Conservation (phyloP, 2,888 invertebrate genomes). For the Eupithecia subfuscata region DNA sequence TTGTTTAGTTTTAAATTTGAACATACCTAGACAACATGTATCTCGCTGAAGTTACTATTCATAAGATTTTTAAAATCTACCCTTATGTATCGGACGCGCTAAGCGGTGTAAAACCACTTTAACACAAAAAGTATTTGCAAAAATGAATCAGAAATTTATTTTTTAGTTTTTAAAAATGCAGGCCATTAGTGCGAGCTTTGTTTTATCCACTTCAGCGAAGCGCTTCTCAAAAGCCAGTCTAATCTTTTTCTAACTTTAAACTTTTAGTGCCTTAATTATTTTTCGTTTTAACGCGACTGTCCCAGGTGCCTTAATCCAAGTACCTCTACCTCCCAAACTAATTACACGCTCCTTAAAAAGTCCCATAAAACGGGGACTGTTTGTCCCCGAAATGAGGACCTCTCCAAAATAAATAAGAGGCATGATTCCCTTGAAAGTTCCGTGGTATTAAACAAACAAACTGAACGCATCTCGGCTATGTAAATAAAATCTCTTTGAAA, state of each 20-base stretch:
- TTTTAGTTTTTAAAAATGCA: too few species aligned
- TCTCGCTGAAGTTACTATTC: too few species aligned
- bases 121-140: too few species aligned
- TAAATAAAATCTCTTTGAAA: conserved; percentile 40
- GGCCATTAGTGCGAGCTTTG: background rate
- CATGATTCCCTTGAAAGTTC: conserved; percentile 36
- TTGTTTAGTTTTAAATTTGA: too few species aligned
- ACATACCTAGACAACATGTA: too few species aligned
- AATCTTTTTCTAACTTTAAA: background rate
- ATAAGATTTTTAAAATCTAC: too few species aligned
- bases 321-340: conserved; percentile 27
- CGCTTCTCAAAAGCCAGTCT: background rate
- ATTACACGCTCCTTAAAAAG: conserved; percentile 38
- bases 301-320: conserved; percentile 13
- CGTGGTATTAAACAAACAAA: conserved; percentile 42
- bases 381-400: conserved; percentile 41
- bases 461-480: conserved; percentile 34
- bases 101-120: too few species aligned
- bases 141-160: too few species aligned
- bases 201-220: background rate
- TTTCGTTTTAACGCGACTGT: conserved; percentile 12
- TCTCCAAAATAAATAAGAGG: conserved; percentile 40
- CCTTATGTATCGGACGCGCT: too few species aligned
- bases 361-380: conserved; percentile 39
- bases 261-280: conserved; percentile 8